Evolutionary conservation across 2,113 vertebrate genomes (phyloP).

Genomic region (Coregonus clupeaformis): DNA sequence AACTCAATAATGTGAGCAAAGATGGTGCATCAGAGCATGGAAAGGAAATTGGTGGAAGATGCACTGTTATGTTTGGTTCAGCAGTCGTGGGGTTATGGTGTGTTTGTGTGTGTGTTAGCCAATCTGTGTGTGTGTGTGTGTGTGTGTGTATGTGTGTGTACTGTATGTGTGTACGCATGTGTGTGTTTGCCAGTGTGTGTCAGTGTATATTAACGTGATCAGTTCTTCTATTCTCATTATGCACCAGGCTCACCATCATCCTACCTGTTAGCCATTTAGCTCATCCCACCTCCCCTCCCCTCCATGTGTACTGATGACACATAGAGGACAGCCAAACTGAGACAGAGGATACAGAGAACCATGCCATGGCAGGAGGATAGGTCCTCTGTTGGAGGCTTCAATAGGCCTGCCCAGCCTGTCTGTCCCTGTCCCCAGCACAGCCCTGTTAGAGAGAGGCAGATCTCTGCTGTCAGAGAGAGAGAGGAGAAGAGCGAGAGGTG

Average conservation of each 20-base stretch:
- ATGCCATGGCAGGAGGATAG: background rate
- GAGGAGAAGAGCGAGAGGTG: background rate
- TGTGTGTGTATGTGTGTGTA: too few relatives aligned
- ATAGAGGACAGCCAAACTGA: too few relatives aligned
- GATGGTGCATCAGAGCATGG: background rate
- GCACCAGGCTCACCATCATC: too few relatives aligned
- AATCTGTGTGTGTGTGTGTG: background rate
- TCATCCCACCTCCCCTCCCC: too few relatives aligned
- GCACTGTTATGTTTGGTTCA: conserved; percentile 31
- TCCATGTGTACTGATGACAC: too few relatives aligned
- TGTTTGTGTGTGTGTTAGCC: background rate
- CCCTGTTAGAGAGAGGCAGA: background rate
- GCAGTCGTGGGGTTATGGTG: background rate
- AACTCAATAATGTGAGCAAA: background rate
- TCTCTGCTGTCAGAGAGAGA: background rate
- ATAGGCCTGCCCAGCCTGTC: background rate
- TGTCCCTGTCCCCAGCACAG: background rate
- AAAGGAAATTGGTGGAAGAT: background rate
- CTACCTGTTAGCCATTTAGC: too few relatives aligned
- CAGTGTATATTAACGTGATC: background rate
- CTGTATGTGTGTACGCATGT: too few relatives aligned
- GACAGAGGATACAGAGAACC: too few relatives aligned
- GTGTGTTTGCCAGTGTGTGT: too few relatives aligned
- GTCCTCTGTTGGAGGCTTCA: background rate
- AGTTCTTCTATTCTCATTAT: background rate